phyloP scores from a whole-genome alignment of 2,888 invertebrate species.

The Drosophila borealis region DNA sequence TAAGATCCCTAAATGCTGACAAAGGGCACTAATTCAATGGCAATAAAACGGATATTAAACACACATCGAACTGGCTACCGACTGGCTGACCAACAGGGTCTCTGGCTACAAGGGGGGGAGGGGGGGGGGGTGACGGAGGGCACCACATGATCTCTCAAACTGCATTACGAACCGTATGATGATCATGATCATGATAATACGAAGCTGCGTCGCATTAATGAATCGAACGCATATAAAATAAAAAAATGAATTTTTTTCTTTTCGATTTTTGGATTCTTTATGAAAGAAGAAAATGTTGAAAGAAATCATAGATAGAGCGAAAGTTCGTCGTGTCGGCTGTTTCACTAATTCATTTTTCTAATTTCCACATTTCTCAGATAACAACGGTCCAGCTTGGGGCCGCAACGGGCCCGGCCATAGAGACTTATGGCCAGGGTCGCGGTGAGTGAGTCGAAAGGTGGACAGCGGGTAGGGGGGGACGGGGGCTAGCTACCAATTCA shows the following conservation, averaged over 20 bases:
- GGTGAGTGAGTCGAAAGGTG: background rate
- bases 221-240: constrained; percentile 48
- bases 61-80: constrained; percentile 78
- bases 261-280: constrained; percentile 30
- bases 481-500: constrained; percentile 60
- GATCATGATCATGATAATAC: constrained; percentile 20
- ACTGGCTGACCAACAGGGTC: constrained; percentile 11
- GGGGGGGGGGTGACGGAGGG: background rate
- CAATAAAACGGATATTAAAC: constrained; percentile 81
- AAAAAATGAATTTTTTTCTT: constrained; percentile 36
- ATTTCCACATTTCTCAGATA: constrained; percentile 73
- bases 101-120: no score
- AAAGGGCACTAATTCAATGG: constrained; percentile 81
- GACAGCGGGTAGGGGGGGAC: background rate
- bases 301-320: constrained; percentile 45
- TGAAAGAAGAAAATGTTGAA: constrained; percentile 62
- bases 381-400: constrained; percentile 57
- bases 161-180: constrained; percentile 7
- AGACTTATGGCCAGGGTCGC: background rate
- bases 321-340: constrained; percentile 34
- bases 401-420: background rate
- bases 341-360: constrained; percentile 76
- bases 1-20: constrained; percentile 81
- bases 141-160: constrained; percentile 23
- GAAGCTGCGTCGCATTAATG: constrained; percentile 62